phyloP scores from a whole-genome alignment of 1,140 invertebrate genomes.

The Drosophila melanogaster region Release_6_plus_ISO1_MT NC_004354.4:11262001-11262500 shows the following conservation, averaged over 20 bases:
- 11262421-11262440: neutral
- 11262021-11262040: neutral
- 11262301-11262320: constrained; percentile 17
- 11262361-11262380: constrained; percentile 23
- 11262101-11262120: neutral
- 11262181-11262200: too few relatives aligned
- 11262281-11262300: constrained; percentile 1
- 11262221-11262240: too few relatives aligned
- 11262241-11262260: too few relatives aligned
- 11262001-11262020: neutral
- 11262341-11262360: constrained; percentile 15
- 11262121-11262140: too few relatives aligned
- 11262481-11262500: constrained; percentile 16
- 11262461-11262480: constrained; percentile 20
- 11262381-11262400: neutral
- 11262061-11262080: neutral
- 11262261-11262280: neutral
- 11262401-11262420: neutral
- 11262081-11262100: neutral
- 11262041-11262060: neutral
- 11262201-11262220: too few relatives aligned
- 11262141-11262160: too few relatives aligned
- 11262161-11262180: too few relatives aligned
- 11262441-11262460: constrained; percentile 11
- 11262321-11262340: constrained; percentile 12